Evolutionary conservation across 2,113 vertebrate species (phyloP).

Genomic region (Ammodramus savannarum): DNA sequence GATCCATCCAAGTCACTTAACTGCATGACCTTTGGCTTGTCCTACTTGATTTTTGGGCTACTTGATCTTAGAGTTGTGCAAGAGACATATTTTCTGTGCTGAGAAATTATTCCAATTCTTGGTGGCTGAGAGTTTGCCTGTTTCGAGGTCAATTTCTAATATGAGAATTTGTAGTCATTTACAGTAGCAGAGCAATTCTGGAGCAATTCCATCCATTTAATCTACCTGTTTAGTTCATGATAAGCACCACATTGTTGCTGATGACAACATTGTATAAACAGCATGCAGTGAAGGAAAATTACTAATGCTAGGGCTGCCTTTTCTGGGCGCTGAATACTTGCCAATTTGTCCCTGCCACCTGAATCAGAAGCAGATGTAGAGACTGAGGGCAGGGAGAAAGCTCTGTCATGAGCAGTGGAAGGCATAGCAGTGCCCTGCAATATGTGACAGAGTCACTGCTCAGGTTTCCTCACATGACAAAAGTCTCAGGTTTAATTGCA

Average conservation of each 20-base stretch:
- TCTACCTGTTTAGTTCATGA: not conserved
- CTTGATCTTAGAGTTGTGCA: not conserved
- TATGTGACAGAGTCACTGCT: not conserved
- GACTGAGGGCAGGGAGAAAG: not conserved
- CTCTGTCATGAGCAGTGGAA: not conserved
- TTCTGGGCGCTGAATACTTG: not conserved
- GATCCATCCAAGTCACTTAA: not conserved
- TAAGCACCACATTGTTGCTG: not conserved
- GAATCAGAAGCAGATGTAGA: conserved; percentile 24
- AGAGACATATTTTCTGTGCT: not conserved
- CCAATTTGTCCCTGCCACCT: not conserved
- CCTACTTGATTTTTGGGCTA: not conserved
- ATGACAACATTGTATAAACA: not conserved
- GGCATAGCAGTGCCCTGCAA: not conserved
- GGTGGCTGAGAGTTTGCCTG: not conserved
- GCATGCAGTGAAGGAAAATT: not conserved
- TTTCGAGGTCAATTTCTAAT: not conserved
- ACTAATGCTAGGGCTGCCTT: not conserved
- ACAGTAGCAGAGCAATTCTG: not conserved
- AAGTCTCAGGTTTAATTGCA: not conserved
- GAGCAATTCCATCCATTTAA: not conserved
- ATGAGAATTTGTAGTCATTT: not conserved
- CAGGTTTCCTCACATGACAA: not conserved
- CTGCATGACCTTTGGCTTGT: not conserved
- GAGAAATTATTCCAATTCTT: not conserved